These are phyloP conservation scores for Polietes domitor DNA, from an alignment of 2,888 invertebrate species.

Conservation along the genomic window DNA sequence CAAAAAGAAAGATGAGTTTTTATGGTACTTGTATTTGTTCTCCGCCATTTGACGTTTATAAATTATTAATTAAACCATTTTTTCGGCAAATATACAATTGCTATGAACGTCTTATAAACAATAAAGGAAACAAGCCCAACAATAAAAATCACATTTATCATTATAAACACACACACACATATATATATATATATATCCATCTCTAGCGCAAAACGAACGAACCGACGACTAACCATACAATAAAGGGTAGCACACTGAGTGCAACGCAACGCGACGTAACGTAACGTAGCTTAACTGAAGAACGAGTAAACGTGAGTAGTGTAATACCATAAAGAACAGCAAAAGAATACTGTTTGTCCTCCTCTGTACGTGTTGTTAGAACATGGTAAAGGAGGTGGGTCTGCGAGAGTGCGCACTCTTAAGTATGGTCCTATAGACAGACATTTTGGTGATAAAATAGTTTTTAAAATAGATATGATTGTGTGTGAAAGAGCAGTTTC, in stretches of 20 bases:
- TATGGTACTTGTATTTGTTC: conserved; percentile 17
- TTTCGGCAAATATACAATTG: neutral
- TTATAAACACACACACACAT: conserved; percentile 45
- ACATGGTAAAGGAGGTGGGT: no score
- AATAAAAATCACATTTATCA: conserved; percentile 48
- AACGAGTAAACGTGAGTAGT: no score
- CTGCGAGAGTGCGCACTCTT: no score
- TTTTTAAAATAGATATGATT: no score
- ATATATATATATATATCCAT: no score
- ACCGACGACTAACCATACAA: neutral
- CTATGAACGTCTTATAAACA: conserved; percentile 1
- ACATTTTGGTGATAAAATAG: no score
- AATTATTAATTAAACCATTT: conserved; percentile 25
- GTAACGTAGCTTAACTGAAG: no score
- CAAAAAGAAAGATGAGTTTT: neutral
- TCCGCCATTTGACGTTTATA: conserved; percentile 1
- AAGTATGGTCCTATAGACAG: no score
- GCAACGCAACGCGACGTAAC: neutral
- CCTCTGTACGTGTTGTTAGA: no score
- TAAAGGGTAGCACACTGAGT: neutral
- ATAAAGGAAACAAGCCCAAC: neutral
- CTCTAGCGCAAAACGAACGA: conserved; percentile 10
- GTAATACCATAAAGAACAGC: no score
- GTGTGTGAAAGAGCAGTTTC: no score
- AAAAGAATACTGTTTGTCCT: no score